A percentile compares a stretch with the other conserved stretches of the same genome.
These are phyloP conservation scores for Otolemur crassicaudatus DNA, from an alignment of 2,797 vertebrate species.

Conservation along the genomic window DNA sequence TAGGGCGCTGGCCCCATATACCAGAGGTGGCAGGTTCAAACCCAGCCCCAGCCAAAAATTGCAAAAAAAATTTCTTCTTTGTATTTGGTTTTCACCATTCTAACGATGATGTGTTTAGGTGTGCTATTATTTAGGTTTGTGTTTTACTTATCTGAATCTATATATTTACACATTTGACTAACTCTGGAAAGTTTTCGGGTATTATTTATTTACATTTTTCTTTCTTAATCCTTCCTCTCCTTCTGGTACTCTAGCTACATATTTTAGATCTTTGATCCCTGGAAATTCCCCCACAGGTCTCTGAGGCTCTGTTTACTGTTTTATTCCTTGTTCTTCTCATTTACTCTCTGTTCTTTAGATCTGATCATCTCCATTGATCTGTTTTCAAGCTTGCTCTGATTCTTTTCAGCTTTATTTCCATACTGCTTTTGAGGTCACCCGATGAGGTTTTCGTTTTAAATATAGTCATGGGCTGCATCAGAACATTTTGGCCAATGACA, in stretches of 20 bases:
- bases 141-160: neutral
- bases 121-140: neutral
- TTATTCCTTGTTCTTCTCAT: neutral
- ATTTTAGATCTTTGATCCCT: neutral
- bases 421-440: neutral
- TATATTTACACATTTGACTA: neutral
- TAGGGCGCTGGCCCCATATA: too few species aligned
- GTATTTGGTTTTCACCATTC: neutral
- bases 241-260: neutral
- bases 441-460: conserved; percentile 1
- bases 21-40: too few species aligned
- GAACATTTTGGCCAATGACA: neutral
- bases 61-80: neutral
- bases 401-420: neutral
- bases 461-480: neutral
- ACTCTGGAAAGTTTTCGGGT: neutral
- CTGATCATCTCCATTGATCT: neutral
- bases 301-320: neutral
- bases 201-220: neutral
- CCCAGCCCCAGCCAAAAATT: too few species aligned
- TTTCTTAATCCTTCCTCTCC: neutral
- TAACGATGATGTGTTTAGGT: neutral
- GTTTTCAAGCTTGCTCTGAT: neutral
- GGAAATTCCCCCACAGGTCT: neutral
- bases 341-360: neutral